Evolutionary conservation across 2,797 vertebrate genomes (phyloP), one percentile per base, ranked within the genome.

Genomic region (Fistularia commersonii): DNA sequence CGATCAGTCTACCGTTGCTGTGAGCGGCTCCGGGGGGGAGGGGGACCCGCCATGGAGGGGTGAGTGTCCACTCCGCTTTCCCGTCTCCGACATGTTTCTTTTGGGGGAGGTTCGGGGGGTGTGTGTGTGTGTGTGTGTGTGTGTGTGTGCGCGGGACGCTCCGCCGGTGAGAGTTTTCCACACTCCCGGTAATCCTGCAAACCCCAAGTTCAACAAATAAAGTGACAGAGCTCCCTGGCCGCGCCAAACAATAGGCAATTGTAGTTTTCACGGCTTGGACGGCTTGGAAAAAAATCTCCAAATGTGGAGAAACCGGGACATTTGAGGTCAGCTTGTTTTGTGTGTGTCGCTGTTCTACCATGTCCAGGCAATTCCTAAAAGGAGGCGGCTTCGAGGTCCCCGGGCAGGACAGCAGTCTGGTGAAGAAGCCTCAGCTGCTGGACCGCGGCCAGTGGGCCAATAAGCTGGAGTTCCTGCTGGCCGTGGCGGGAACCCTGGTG

Each of bases 391-490:
- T 52, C 1, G 78, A 80, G 10, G 58, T 35, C 6, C 32, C 69
- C 1, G 10, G 45, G 31, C 78, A 69, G 34, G 82, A 78, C 14
- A 77, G 54, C 36, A 61, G 10, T 42, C 54, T 61, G 11, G 59
- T 12, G 39, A 85, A 83, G 69, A 86, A 84, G 61, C 64, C 75
- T n/a, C 76, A 82, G 42, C 51, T 81, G 11, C 6, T 81, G 65
- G 86, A 88, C 8, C 81, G 83, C 0, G 86, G 85, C 54, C 83
- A 88, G 36, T 89, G 87, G 87, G 85, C 68, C 0, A 88, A 45
- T 68, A 88, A 88, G 57, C 10, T 86, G 52, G 86, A 88, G 74
- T 88, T 88, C 48, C 69, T 90, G 23, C 71, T 90, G 42, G 86
- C 88, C 11, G 83, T 86, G 15, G 84, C 83, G n/a, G 87, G 86